Percentiles rank a stretch among this genome's conserved stretches.
Conservation (phyloP, 2,888 invertebrate genomes). For the Coenonympha glycerion region DNA sequence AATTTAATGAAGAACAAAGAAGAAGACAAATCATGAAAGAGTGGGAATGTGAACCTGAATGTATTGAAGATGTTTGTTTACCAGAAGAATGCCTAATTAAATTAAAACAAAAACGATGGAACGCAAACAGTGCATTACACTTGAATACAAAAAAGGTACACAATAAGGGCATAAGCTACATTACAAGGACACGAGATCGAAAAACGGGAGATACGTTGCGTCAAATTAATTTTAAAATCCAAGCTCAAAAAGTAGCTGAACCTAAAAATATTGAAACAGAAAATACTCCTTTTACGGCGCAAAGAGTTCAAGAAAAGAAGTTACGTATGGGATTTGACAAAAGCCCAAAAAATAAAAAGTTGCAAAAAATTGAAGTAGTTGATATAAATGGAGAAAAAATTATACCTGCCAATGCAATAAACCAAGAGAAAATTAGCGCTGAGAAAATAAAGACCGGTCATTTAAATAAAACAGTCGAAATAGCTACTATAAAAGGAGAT, state of each 20-base stretch:
- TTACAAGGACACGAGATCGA: constrained; percentile 1
- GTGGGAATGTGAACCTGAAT: constrained; percentile 36
- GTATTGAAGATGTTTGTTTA: constrained; percentile 30
- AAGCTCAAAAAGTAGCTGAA: constrained; percentile 2
- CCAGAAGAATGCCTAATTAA: constrained; percentile 39
- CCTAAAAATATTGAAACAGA: background rate
- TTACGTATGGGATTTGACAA: background rate
- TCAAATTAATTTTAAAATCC: constrained; percentile 12
- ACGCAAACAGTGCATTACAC: too few relatives aligned
- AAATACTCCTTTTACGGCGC: constrained; percentile 11
- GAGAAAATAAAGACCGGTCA: too few relatives aligned
- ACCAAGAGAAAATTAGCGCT: too few relatives aligned
- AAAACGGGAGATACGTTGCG: constrained; percentile 4
- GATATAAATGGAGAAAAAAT: too few relatives aligned
- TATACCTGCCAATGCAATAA: too few relatives aligned
- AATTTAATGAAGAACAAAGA: constrained; percentile 38
- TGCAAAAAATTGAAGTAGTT: constrained; percentile 2
- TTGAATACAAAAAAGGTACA: background rate
- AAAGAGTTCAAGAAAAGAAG: background rate
- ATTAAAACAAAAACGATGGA: constrained; percentile 24
- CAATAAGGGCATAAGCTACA: background rate
- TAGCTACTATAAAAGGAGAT: background rate
- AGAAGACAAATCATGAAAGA: constrained; percentile 32
- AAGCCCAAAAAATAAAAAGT: background rate
- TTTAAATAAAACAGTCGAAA: too few relatives aligned